These are phyloP conservation scores for Poeciliopsis infans DNA, from an alignment of 2,797 vertebrate genomes.

Conservation along the genomic window DNA sequence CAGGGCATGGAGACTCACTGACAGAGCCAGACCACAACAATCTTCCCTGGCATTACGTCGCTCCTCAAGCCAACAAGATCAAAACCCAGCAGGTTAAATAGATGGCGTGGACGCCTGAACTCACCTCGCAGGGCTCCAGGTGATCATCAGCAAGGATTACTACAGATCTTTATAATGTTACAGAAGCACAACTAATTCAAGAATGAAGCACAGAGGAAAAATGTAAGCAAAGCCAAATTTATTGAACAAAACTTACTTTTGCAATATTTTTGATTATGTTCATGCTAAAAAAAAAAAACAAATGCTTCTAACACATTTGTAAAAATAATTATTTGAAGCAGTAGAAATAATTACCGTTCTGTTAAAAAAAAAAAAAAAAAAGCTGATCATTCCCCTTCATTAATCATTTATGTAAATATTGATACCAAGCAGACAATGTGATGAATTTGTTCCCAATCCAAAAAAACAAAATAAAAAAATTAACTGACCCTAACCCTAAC, in stretches of 20 bases:
- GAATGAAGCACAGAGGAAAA: not conserved
- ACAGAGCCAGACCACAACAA: conserved; percentile 20
- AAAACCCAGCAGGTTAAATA: conserved; percentile 44
- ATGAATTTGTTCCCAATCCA: not conserved
- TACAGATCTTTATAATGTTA: conserved; percentile 31
- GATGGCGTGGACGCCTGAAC: conserved; percentile 30
- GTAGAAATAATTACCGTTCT: not conserved
- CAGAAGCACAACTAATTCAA: not conserved
- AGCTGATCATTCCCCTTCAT: not conserved
- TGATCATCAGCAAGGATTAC: conserved; percentile 42
- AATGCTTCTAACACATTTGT: not conserved
- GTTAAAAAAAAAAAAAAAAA: not conserved
- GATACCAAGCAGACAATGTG: not conserved
- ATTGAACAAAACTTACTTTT: not conserved
- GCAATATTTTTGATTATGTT: not conserved
- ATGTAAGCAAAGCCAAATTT: not conserved
- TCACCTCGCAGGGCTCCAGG: conserved; percentile 27
- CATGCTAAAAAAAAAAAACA: not conserved
- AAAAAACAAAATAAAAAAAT: not conserved
- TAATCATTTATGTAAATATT: not conserved
- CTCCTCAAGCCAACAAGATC: conserved; percentile 33
- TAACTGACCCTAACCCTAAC: not conserved
- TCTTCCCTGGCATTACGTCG: conserved; percentile 29
- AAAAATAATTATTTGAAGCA: not conserved
- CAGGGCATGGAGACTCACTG: conserved; percentile 29